Conservation (phyloP, 1,140 invertebrate genomes). For the Conus betulinus region DNA sequence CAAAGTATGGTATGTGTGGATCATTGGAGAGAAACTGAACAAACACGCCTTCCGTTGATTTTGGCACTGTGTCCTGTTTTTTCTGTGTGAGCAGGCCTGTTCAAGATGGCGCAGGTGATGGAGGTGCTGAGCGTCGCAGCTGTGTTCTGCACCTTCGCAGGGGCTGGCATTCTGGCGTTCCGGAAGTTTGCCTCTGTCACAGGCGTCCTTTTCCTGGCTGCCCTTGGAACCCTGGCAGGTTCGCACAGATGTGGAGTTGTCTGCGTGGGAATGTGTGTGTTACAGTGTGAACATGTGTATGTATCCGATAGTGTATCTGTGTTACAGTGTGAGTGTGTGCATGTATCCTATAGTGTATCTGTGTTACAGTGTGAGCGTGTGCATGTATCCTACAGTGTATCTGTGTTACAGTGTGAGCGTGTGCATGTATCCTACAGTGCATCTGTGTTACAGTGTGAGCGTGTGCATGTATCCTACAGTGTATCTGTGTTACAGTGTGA, state of each 20-base stretch:
- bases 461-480: no score
- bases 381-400: background rate
- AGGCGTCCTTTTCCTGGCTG: conserved; percentile 25
- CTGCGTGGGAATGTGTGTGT: background rate
- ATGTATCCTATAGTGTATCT: no score
- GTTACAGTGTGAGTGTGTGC: no score
- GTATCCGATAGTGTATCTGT: background rate
- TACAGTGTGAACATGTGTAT: background rate
- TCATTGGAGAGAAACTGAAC: no score
- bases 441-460: no score
- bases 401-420: no score
- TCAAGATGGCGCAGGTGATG: conserved; percentile 32
- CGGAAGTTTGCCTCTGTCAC: conserved; percentile 29
- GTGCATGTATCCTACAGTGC: no score
- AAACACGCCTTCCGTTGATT: no score
- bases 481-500: background rate
- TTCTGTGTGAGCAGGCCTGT: background rate
- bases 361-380: background rate
- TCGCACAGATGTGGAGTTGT: background rate
- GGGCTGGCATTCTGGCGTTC: conserved; percentile 23
- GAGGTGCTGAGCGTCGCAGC: conserved; percentile 2
- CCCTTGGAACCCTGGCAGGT: conserved; percentile 12
- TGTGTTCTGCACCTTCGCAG: conserved; percentile 15
- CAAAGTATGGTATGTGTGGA: no score
- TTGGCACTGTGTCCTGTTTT: background rate